Conservation (phyloP, 2,113 vertebrate species). For the Prunella fulvescens region DNA sequence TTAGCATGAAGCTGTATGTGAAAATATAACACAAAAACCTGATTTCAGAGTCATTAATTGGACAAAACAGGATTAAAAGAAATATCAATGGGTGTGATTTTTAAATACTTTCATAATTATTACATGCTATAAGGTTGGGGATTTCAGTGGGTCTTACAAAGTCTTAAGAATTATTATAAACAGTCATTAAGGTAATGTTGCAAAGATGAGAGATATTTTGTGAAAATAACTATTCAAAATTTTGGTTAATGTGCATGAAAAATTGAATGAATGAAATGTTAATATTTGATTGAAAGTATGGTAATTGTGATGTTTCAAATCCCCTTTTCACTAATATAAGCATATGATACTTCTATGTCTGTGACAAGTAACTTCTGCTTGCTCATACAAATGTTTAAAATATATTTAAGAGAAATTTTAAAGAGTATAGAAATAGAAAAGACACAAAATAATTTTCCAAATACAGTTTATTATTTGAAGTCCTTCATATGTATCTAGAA, state of each 20-base stretch:
- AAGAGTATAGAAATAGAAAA: neutral
- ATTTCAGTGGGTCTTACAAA: neutral
- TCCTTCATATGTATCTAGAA: neutral
- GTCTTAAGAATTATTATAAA: neutral
- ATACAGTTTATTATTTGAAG: neutral
- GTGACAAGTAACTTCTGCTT: neutral
- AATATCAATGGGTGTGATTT: neutral
- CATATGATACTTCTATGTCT: neutral
- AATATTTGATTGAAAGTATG: neutral
- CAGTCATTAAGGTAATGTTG: neutral
- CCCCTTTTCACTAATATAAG: neutral
- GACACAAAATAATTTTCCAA: neutral
- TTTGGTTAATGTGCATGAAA: neutral
- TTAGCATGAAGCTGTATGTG: neutral
- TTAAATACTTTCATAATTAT: neutral
- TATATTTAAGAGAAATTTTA: neutral
- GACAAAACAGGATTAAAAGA: neutral
- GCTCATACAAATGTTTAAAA: neutral
- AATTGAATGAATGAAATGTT: neutral
- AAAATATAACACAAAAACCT: neutral
- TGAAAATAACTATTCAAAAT: neutral
- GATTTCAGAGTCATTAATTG: neutral
- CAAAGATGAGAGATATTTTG: neutral
- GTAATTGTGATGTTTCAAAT: neutral
- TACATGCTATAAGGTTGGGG: rapidly evolving